phyloP scores from a whole-genome alignment of 1,140 invertebrate genomes.

The Coboldia fuscipes region DNA sequence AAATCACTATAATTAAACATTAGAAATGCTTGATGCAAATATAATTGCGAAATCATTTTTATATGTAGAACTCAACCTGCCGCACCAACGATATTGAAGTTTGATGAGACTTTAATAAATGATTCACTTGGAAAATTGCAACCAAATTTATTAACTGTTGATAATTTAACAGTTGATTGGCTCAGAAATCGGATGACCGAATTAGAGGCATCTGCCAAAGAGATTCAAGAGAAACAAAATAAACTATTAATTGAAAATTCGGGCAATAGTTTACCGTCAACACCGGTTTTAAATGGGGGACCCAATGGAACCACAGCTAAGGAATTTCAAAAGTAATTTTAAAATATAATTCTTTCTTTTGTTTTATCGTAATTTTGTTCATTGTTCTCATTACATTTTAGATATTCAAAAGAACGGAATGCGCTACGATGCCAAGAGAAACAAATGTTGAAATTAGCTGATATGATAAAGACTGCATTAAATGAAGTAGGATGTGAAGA shows the following conservation, averaged over 20 bases:
- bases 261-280: constrained; percentile 11
- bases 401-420: constrained; percentile 25
- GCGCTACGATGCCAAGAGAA: constrained; percentile 54
- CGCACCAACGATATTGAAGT: constrained; percentile 52
- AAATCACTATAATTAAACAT: too few species aligned
- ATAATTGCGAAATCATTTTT: too few species aligned
- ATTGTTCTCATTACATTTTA: constrained; percentile 1
- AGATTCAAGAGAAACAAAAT: constrained; percentile 38
- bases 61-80: constrained; percentile 43
- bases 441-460: constrained; percentile 54
- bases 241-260: constrained; percentile 26
- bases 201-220: constrained; percentile 45
- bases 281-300: constrained; percentile 17
- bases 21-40: constrained; percentile 4
- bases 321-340: constrained; percentile 16
- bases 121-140: constrained; percentile 45
- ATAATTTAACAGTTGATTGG: constrained; percentile 79
- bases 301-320: constrained; percentile 24
- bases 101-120: constrained; percentile 65
- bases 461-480: constrained; percentile 61
- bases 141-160: constrained; percentile 65
- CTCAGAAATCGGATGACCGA: constrained; percentile 52
- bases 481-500: constrained; percentile 69
- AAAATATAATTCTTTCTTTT: too few species aligned
- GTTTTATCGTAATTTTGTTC: background rate